Base-by-base conservation (phyloP, 92 coral and sea anemone genomes). In the Anthopleura xanthogrammica region DNA sequence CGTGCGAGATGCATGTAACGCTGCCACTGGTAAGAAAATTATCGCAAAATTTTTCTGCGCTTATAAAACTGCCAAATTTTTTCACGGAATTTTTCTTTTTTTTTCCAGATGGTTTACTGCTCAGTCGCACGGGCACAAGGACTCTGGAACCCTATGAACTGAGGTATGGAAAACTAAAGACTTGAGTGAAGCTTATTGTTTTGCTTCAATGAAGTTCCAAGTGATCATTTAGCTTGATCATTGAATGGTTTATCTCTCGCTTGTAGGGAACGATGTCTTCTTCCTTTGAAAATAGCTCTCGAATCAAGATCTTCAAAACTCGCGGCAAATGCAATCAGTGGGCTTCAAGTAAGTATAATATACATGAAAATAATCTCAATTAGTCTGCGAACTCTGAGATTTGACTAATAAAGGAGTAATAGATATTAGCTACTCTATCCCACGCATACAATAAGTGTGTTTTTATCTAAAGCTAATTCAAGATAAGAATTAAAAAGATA, bases 1-100 rank as follows among this genome's bases (percentile, higher is more conserved):
- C 42, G 93, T 97, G 2, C 91, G 97, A 6, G 99, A 97, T 74
- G 99, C 99, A 62, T 97, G 99, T 85, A 90, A 88, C 77, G 92
- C 94, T 29, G 98, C 98, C 66, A 89, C 98, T 75, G 99, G 99
- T 97, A 79, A 90, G 93, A 75, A 6, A 7, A 77, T 39, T 79
- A 76, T 52, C 20, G 29, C 20, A 62, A 23, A 73, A 60, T 60
- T 60, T 46, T n/a, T 19, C 70, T 40, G 7, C 55, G 24, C 64
- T 68, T 23, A 24, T 12, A 68, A 22, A 24, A 78, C 41, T 29
- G 24, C 20, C 65, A 2, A n/a, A 14, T 19, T 23, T 76, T 41
- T 76, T 14, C 76, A 8, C 9, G 52, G 24, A 17, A 16, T 36
- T 40, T 80, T 41, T 55, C 22, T 76, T 86, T 60, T 36, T 62